Conservation (phyloP, 2,797 vertebrate genomes). For the Spatula versicolor region DNA sequence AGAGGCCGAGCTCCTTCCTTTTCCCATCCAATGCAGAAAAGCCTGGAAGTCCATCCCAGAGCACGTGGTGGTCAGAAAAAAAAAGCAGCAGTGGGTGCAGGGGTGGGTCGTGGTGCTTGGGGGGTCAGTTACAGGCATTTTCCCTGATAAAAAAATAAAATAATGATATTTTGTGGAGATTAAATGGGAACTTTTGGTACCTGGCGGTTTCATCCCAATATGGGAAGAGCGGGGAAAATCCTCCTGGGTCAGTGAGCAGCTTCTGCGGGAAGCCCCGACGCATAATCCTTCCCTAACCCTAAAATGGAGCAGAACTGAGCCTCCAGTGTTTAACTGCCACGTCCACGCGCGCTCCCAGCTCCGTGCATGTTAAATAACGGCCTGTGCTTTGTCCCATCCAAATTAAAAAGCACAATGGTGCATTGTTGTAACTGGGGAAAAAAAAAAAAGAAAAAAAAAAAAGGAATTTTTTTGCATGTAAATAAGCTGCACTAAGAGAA, state of each 20-base stretch:
- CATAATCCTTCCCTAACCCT: neutral
- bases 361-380: accelerated
- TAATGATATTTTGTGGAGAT: neutral
- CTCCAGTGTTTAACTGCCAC: neutral
- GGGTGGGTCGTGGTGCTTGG: no score
- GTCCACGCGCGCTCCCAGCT: neutral
- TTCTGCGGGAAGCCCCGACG: neutral
- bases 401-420: neutral
- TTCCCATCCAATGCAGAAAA: neutral
- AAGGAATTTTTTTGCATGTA: neutral
- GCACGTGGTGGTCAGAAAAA: accelerated
- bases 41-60: neutral
- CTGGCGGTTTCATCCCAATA: neutral
- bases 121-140: neutral
- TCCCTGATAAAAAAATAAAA: neutral
- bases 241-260: accelerated
- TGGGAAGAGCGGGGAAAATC: neutral
- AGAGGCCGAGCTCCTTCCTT: neutral
- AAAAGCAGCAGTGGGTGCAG: accelerated
- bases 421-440: neutral
- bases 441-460: no score
- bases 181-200: neutral
- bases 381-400: neutral
- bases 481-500: neutral
- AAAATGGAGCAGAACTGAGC: neutral